These are phyloP conservation scores for Meghimatium bilineatum DNA, from an alignment of 2,888 invertebrate genomes.

Conservation along the genomic window DNA sequence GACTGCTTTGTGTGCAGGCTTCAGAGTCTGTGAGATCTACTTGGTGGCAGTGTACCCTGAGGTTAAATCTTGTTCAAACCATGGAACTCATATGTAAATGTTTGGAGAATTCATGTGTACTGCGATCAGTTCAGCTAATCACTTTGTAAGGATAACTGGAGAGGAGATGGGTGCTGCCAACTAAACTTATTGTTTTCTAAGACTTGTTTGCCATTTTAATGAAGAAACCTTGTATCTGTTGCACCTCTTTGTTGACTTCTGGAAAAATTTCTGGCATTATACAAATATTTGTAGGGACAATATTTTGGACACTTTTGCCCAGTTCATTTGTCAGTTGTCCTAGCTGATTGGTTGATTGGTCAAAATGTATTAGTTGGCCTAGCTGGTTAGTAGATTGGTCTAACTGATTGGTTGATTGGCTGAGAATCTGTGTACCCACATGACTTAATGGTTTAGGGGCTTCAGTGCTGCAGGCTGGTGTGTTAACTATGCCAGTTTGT, in stretches of 20 bases:
- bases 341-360: too few relatives aligned
- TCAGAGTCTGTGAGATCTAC: too few relatives aligned
- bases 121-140: too few relatives aligned
- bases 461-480: conserved; percentile 24
- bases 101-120: too few relatives aligned
- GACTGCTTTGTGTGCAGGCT: too few relatives aligned
- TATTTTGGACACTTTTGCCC: neutral
- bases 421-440: neutral
- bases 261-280: neutral
- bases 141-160: too few relatives aligned
- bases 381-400: neutral
- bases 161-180: too few relatives aligned
- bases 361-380: neutral
- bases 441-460: neutral
- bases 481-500: conserved; percentile 3
- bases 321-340: too few relatives aligned
- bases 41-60: too few relatives aligned
- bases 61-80: too few relatives aligned
- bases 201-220: neutral
- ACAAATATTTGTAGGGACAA: neutral
- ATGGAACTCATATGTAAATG: too few relatives aligned
- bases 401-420: neutral
- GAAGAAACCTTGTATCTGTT: neutral
- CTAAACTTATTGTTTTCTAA: too few relatives aligned
- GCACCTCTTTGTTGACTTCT: neutral